Evolutionary conservation across 1,140 invertebrate genomes (phyloP), one percentile per base, ranked within the genome.

Genomic region (Trachymyrmex cornetzi): DNA sequence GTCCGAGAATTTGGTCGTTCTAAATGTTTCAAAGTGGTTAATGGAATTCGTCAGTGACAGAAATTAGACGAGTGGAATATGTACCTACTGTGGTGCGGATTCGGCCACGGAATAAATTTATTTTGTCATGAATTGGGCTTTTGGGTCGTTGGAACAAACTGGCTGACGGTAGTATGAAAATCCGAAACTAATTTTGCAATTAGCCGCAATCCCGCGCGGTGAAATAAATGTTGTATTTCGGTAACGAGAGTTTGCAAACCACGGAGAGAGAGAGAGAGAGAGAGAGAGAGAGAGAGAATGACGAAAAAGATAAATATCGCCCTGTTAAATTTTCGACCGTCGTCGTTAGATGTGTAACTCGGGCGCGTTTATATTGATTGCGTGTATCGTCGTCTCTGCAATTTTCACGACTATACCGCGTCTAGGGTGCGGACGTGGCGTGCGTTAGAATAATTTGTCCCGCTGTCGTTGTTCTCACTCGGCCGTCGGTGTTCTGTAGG

Each of bases 391-490:
- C 55, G 48, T 61, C 24, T 3, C 9, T 50, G 55, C 55, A 84
- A 84, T 84, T 84, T 84, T 84, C 80, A 3, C 69, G 34, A 50
- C 59, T 50, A 50, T 50, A 77, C 2, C 48, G 48, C 48, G 63
- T 69, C 64, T 81, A 24, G 34, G 24, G 38, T 38, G 38, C 67
- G 38, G 38, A 61, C 80, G 59, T 84, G 69, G 80, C 80, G 80
- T 84, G 80, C 69, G 80, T 61, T 75, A 63, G 80, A 84, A 84
- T 84, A 84, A 84, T 84, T 84, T 84, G 80, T 84, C 67, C 80
- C 69, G 80, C 69, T 84, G 69, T 84, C 55, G 69, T 84, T 84
- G 80, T 84, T 84, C 71, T 84, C 69, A 61, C 80, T 75, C 55
- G 55, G 27, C 80, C 67, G 67, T 16, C 22, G 67, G 80, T 14